Evolutionary conservation across 1,140 invertebrate species (phyloP), one percentile per base, ranked within the genome.

Genomic region (Ericerus pela): DNA sequence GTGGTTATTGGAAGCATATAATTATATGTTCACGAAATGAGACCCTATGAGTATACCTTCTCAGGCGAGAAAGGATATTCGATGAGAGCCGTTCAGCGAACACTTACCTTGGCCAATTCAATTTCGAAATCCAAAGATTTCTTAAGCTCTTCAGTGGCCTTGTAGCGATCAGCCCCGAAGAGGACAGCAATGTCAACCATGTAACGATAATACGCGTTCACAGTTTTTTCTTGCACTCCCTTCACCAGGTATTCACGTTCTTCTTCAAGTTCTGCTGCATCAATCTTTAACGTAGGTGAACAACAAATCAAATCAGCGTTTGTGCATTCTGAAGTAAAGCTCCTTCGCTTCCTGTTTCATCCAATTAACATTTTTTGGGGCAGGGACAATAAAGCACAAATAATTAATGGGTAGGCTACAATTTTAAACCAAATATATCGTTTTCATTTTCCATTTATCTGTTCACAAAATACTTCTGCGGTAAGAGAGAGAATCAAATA

Each of bases 41-140:
- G 30, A 8, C 8, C 8, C 8, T 33, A 10, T 33, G 30, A 8
- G 30, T 10, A 10, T n/a, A 33, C 8, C n/a, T 33, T 8, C n/a
- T 33, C n/a, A 33, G 30, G 8, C 30, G n/a, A 33, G n/a, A 8
- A 8, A 33, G n/a, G 8, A 8, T 8, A 8, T 10, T 33, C 30
- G 30, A 92, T 76, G 43, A 91, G 77, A 69, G 96, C 85, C 68
- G 96, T 91, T 56, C 79, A 77, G 1, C 92, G 89, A 62, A 90
- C 70, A 0, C 88, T 91, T 60, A 90, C 89, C 86, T 94, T 93
- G n/a, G 91, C 91, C 31, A 99, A 73, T 60, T 81, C 75, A n/a
- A 90, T 90, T 75, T 99, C 94, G 64, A 98, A 96, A n/a, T 85
- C 72, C 1, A 98, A 72, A 0, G 91, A 88, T 51, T 88, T 81